Evolutionary conservation across 2,888 invertebrate genomes (phyloP).

Genomic region (Heterodera filipjevi): DNA sequence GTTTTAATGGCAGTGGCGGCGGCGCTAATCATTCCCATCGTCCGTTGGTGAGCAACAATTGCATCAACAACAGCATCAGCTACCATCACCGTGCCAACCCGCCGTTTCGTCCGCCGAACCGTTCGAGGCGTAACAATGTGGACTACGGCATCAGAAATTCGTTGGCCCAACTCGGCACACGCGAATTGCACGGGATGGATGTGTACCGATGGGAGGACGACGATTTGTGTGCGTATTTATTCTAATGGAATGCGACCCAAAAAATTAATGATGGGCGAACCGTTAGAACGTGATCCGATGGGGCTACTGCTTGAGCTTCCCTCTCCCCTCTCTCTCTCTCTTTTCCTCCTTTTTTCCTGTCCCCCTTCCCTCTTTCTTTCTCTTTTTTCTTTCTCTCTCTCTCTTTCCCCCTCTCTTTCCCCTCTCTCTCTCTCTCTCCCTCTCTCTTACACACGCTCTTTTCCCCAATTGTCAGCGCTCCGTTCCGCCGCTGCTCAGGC

Average conservation of each 20-base stretch:
- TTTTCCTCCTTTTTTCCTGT: no score
- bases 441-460: background rate
- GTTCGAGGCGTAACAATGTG: slow-evolving; percentile 25
- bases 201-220: slow-evolving; percentile 53
- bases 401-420: no score
- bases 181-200: slow-evolving; percentile 29
- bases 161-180: slow-evolving; percentile 3
- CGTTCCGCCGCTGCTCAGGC: slow-evolving; percentile 48
- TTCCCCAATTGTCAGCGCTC: slow-evolving; percentile 50
- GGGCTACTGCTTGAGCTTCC: no score
- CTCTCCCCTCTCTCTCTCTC: no score
- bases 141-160: slow-evolving; percentile 23
- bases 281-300: no score
- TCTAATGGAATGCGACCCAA: background rate
- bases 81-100: background rate
- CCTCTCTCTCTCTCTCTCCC: no score
- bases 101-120: slow-evolving; percentile 2
- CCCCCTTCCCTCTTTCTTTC: no score
- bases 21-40: no score
- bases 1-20: background rate
- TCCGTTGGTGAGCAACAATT: no score
- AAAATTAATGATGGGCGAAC: no score
- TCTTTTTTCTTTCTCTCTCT: no score
- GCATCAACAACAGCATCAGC: background rate
- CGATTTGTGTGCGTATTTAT: slow-evolving; percentile 47